A percentile compares a stretch with the other conserved stretches of the same genome.
Evolutionary conservation across 2,888 invertebrate genomes (phyloP).

Genomic region (Machimus atricapillus): DNA sequence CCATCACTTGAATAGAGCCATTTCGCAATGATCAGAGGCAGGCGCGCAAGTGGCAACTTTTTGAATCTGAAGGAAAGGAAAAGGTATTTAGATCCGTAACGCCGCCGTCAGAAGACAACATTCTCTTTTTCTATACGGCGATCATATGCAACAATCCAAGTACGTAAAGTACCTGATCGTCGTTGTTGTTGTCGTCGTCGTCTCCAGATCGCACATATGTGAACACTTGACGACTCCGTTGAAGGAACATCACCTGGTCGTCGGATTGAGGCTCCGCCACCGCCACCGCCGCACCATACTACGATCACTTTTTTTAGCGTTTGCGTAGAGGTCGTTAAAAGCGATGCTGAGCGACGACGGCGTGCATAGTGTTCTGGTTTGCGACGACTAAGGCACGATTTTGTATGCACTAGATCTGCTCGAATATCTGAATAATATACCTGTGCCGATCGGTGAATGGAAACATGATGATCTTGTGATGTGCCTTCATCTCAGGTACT

Average conservation of each 20-base stretch:
- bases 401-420: conserved; percentile 26
- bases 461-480: conserved; percentile 36
- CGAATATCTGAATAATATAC: conserved; percentile 13
- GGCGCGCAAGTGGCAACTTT: conserved; percentile 30
- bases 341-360: neutral
- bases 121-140: conserved; percentile 34
- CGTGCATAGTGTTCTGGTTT: neutral
- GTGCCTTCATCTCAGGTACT: conserved; percentile 28
- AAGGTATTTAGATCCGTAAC: conserved; percentile 40
- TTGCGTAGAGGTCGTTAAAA: conserved; percentile 29
- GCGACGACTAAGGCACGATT: neutral
- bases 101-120: conserved; percentile 37
- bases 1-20: conserved; percentile 25
- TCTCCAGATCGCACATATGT: conserved; percentile 16
- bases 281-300: neutral
- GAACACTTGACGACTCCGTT: conserved; percentile 23
- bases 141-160: conserved; percentile 19
- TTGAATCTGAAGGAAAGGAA: conserved; percentile 32
- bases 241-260: conserved; percentile 28
- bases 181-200: neutral
- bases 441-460: conserved; percentile 27
- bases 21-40: conserved; percentile 35
- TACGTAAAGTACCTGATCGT: conserved; percentile 32
- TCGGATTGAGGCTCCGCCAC: neutral
- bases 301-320: conserved; percentile 28